Evolutionary conservation across 1,140 invertebrate species (phyloP).

Genomic region (Acromyrmex charruanus): DNA sequence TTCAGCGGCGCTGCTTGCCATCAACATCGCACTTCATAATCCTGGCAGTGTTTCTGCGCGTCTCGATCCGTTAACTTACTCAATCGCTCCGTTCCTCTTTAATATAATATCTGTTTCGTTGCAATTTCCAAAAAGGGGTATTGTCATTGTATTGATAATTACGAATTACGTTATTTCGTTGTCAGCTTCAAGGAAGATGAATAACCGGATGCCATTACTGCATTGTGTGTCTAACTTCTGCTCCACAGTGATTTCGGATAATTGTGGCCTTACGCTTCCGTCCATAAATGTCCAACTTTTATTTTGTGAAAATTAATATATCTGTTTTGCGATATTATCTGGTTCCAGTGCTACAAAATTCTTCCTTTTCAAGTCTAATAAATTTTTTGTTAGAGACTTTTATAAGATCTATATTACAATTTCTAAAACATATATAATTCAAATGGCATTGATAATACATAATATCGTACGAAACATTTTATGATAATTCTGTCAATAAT

Average conservation of each 20-base stretch:
- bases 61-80: slow-evolving; percentile 79
- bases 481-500: neutral
- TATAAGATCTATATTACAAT: neutral
- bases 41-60: slow-evolving; percentile 81
- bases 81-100: slow-evolving; percentile 57
- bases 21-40: slow-evolving; percentile 84
- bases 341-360: neutral
- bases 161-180: neutral
- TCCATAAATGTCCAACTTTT: slow-evolving; percentile 19
- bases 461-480: neutral
- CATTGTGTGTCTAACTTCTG: neutral
- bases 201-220: slow-evolving; percentile 45
- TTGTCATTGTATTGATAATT: neutral
- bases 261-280: slow-evolving; percentile 36
- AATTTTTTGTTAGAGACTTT: slow-evolving; percentile 9
- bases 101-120: slow-evolving; percentile 20
- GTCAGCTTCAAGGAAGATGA: neutral
- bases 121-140: neutral
- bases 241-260: slow-evolving; percentile 25
- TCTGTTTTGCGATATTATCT: slow-evolving; percentile 2
- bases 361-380: neutral
- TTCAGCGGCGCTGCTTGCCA: slow-evolving; percentile 77
- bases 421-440: neutral
- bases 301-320: slow-evolving; percentile 21
- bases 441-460: neutral